Evolutionary conservation across 1,140 invertebrate species (phyloP), one percentile per base, ranked within the genome.

Genomic region (Drosophila bocki): DNA sequence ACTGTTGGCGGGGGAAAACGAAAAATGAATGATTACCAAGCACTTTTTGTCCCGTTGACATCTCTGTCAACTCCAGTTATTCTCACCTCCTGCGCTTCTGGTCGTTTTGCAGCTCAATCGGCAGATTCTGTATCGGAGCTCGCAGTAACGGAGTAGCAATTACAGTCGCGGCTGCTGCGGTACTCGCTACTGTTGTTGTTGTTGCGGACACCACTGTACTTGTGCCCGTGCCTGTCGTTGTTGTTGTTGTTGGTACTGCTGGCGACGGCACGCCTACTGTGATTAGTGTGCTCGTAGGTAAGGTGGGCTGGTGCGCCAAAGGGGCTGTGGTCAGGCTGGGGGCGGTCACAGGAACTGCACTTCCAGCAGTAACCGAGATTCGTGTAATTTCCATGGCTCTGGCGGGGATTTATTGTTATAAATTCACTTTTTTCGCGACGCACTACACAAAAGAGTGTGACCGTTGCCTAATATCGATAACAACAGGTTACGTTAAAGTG

Each of bases 1-100:
- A 91, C 97, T 98, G 81, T 33, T 17, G 3, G 7, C 26, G 11
- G 53, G 9, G 47, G 17, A 44, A 9, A 37, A 15, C n/a, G 17
- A n/a, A 22, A 68, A 68, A 5, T 32, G 3, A 19, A n/a, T 47
- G 41, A 42, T 44, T 60, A 62, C 35, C 45, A 50, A 53, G 15
- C 22, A 17, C 7, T 45, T 45, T 17, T 29, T 41, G 0, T 5
- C 12, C 0, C 11, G 19, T 54, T 19, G 35, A 32, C 26, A 68
- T n/a, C 8, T 13, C 13, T 60, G 53, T 39, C 53, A 54, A 61
- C 12, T 51, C 48, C 7, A 61, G 63, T 65, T 35, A 70, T 26
- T 62, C 68, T 74, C 41, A 92, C 91, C 91, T 92, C 67, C 91
- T 71, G 5, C 91, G 77, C 26, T 92, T 92, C 19, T 91, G 77